Percentiles rank a stretch among this genome's conserved stretches.
These are phyloP conservation scores for Tridacna gigas DNA, from an alignment of 2,888 invertebrate species.

Conservation along the genomic window DNA sequence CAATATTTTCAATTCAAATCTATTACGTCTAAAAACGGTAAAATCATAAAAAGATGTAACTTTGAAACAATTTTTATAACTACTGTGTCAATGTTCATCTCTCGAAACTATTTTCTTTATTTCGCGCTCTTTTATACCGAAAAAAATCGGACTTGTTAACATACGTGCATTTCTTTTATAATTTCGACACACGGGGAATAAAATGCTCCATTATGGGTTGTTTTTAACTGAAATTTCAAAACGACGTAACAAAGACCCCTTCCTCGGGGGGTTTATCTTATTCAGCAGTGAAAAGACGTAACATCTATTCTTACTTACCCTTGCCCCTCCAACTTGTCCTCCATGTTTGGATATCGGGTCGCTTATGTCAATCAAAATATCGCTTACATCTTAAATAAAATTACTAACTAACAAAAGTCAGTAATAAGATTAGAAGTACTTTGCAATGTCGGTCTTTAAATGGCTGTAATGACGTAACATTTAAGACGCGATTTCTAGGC, in stretches of 20 bases:
- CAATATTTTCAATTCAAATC: no score
- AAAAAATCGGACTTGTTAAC: constrained; percentile 1
- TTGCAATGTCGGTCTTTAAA: no score
- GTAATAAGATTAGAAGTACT: no score
- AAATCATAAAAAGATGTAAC: no score
- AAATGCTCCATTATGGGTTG: not conserved
- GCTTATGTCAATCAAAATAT: not conserved
- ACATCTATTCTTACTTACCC: not conserved
- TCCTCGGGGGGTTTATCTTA: not conserved
- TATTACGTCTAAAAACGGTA: no score
- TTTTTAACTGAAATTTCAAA: not conserved
- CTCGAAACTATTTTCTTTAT: not conserved
- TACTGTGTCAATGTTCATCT: constrained; percentile 4
- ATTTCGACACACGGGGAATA: not conserved
- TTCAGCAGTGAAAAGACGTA: constrained; percentile 1
- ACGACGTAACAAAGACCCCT: not conserved
- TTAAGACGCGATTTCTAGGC: no score
- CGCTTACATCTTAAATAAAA: not conserved
- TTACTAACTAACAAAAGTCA: not conserved
- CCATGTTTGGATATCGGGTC: not conserved
- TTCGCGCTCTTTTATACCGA: not conserved
- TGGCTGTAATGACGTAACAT: no score
- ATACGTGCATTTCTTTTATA: not conserved
- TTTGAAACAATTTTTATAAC: constrained; percentile 1
- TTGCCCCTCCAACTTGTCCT: not conserved